Conservation (phyloP, 2,797 vertebrate species). For the Spinus pinus region DNA sequence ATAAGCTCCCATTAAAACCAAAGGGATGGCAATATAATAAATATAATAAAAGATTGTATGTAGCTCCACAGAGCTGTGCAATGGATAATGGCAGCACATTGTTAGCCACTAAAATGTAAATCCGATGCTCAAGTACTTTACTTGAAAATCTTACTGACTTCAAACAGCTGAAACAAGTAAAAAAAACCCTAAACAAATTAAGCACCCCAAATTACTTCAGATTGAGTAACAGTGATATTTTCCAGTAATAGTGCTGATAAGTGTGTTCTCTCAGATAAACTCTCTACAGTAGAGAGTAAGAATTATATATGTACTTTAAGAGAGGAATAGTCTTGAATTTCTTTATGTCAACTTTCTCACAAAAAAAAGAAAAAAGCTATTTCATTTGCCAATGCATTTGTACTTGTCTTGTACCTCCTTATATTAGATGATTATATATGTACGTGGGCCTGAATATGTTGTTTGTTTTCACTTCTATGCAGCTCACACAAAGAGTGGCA, state of each 20-base stretch:
- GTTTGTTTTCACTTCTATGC: slow-evolving; percentile 53
- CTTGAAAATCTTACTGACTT: background rate
- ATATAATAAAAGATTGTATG: background rate
- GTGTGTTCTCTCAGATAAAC: background rate
- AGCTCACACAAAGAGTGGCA: slow-evolving; percentile 56
- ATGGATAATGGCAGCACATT: background rate
- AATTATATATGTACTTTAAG: background rate
- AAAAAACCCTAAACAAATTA: background rate
- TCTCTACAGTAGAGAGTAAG: background rate
- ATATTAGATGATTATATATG: slow-evolving; percentile 49
- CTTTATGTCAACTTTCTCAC: background rate
- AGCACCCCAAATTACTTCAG: background rate
- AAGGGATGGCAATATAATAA: background rate
- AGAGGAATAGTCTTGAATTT: background rate
- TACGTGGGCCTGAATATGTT: slow-evolving; percentile 35
- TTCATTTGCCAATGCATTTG: slow-evolving; percentile 1
- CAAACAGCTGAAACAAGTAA: background rate
- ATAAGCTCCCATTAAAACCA: background rate
- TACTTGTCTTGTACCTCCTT: slow-evolving; percentile 30
- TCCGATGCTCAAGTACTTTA: background rate
- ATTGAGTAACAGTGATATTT: background rate
- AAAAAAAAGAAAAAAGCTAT: background rate
- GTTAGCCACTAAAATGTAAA: background rate
- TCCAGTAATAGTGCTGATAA: background rate
- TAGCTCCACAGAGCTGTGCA: background rate